Evolutionary conservation across 2,888 invertebrate genomes (phyloP), one percentile per base, ranked within the genome.

Genomic region (Sympetrum striolatum): DNA sequence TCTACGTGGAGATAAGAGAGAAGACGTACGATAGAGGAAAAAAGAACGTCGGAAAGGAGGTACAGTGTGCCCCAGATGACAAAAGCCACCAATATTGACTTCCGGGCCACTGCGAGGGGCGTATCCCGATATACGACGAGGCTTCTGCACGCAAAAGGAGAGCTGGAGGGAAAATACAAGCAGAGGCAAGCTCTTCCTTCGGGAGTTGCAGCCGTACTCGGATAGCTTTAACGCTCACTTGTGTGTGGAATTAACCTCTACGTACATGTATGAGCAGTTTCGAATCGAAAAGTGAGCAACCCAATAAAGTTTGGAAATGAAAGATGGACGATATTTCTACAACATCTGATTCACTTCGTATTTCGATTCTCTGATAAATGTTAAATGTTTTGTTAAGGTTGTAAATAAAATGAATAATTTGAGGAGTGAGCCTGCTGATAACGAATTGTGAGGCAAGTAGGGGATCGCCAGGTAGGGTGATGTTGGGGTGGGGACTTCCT

Each of bases 41-140:
- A 90, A 91, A 90, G 90, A 82, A 91, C 80, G 91, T 91, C 91
- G 91, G 91, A 91, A 91, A 92, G 92, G 92, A 92, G 90, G 91
- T 90, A 25, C 14, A 48, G 44, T 44, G 48, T 48, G 48, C 48
- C 25, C 48, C 58, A 48, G 82, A 60, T 60, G 86, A 86, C 86
- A 86, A 86, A 86, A 86, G 37, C 86, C 60, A 37, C 86, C 86
- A 64, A 86, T 86, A 86, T 86, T 86, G 86, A 86, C 86, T 86
- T 86, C 86, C 86, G 86, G 86, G 82, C 35, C 35, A 82, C 82
- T 58, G 82, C 53, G 58, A 82, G 86, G 53, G 82, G 82, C 31
- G 58, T 31, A n/a, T 22, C 60, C 86, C 35, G 35, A 25, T 58
- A 22, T 22, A 37, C 53, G 60, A 73, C 58, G 82, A 86, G 37